Percentiles rank a stretch among this genome's conserved stretches.
phyloP scores from a whole-genome alignment of 2,888 invertebrate species.

The Thecophora atra region DNA sequence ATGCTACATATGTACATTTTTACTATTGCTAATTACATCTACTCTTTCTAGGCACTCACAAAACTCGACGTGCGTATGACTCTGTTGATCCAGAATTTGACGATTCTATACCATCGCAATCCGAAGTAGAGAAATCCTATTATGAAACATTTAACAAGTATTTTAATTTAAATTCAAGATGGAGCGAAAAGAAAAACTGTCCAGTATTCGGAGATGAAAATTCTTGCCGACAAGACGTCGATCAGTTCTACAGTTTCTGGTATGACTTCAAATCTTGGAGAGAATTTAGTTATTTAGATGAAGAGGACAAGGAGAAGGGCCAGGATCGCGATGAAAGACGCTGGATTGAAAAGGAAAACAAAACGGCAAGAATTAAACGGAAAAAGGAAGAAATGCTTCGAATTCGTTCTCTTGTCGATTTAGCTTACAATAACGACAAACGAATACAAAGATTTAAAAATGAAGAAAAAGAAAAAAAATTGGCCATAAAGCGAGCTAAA shows the following conservation, averaged over 20 bases:
- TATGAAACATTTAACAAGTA: constrained; percentile 74
- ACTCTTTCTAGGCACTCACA: constrained; percentile 68
- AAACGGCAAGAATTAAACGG: constrained; percentile 87
- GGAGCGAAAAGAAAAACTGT: constrained; percentile 89
- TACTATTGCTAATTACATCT: no score
- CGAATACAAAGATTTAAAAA: constrained; percentile 91
- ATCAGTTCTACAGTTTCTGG: constrained; percentile 97
- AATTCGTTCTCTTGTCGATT: constrained; percentile 89
- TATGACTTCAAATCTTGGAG: constrained; percentile 99
- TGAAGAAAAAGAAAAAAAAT: constrained; percentile 90
- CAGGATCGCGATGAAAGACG: constrained; percentile 95
- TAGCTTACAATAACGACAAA: constrained; percentile 94
- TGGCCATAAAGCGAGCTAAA: constrained; percentile 88
- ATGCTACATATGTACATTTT: no score
- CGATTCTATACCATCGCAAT: constrained; percentile 81
- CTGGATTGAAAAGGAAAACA: constrained; percentile 99
- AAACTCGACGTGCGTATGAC: constrained; percentile 90
- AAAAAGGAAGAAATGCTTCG: constrained; percentile 98
- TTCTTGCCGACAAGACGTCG: constrained; percentile 84
- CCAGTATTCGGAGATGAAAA: constrained; percentile 82
- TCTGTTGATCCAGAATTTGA: constrained; percentile 96
- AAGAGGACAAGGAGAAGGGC: constrained; percentile 98
- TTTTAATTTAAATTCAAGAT: constrained; percentile 83
- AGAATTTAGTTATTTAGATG: constrained; percentile 98
- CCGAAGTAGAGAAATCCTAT: constrained; percentile 83